Percentiles rank a stretch among this genome's conserved stretches.
phyloP scores from a whole-genome alignment of 2,113 vertebrate species.

The Ornithorhynchus anatinus region DNA sequence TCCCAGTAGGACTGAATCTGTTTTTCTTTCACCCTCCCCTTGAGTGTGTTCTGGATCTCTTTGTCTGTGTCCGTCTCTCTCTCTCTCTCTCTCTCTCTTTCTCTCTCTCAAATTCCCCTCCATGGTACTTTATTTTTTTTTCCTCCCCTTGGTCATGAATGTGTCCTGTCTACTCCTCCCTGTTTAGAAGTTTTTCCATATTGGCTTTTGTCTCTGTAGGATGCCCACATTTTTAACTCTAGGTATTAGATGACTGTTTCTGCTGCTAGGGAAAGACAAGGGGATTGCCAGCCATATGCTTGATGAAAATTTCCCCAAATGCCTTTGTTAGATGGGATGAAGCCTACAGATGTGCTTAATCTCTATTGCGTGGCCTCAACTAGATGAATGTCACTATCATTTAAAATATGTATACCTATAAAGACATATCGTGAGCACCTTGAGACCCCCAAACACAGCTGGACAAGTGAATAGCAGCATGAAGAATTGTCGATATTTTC shows the following conservation, averaged over 20 bases:
- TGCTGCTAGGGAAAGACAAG: neutral
- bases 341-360: neutral
- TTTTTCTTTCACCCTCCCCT: slow-evolving; percentile 41
- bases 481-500: slow-evolving; percentile 14
- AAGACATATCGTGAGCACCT: neutral
- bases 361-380: neutral
- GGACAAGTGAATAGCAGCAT: neutral
- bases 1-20: slow-evolving; percentile 42
- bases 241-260: no score
- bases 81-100: slow-evolving; percentile 50
- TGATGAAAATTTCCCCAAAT: neutral
- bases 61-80: no score
- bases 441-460: neutral
- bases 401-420: neutral
- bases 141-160: neutral
- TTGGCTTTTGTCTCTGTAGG: neutral
- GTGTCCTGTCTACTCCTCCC: neutral
- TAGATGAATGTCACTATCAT: neutral
- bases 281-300: neutral
- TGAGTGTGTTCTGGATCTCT: slow-evolving; percentile 43
- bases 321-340: neutral
- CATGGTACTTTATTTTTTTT: slow-evolving; percentile 25
- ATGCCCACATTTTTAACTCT: no score
- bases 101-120: slow-evolving; percentile 33
- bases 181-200: neutral